Conservation (phyloP, 2,888 invertebrate species). For the Eilema depressum region DNA sequence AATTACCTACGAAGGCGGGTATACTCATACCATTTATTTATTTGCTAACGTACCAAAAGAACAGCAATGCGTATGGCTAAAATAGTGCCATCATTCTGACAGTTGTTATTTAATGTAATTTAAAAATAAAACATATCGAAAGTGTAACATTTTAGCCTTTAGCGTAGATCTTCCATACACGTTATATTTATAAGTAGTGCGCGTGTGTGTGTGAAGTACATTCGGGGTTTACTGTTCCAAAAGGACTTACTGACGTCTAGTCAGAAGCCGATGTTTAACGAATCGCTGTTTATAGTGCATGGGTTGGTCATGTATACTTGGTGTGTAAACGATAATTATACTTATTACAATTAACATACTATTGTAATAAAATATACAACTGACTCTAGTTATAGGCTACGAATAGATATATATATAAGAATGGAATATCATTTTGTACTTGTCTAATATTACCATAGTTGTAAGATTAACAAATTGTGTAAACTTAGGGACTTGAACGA, state of each 20-base stretch:
- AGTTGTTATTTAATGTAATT: slow-evolving; percentile 80
- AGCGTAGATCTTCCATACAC: slow-evolving; percentile 85
- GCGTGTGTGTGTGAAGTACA: slow-evolving; percentile 64
- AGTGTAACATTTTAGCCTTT: slow-evolving; percentile 84
- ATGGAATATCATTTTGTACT: slow-evolving; percentile 86
- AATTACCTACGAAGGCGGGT: too few species aligned
- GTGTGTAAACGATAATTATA: slow-evolving; percentile 71
- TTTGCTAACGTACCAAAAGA: slow-evolving; percentile 63
- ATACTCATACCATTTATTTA: slow-evolving; percentile 18
- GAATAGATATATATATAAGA: slow-evolving; percentile 79
- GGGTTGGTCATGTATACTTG: slow-evolving; percentile 69
- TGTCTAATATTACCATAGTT: slow-evolving; percentile 85
- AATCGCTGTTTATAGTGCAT: slow-evolving; percentile 65
- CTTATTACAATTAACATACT: slow-evolving; percentile 66
- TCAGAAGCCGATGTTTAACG: slow-evolving; percentile 47
- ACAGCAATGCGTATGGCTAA: slow-evolving; percentile 68
- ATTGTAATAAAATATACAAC: slow-evolving; percentile 81
- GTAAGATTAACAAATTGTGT: slow-evolving; percentile 85
- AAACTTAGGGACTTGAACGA: slow-evolving; percentile 81
- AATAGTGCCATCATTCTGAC: slow-evolving; percentile 80
- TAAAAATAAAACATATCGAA: slow-evolving; percentile 83
- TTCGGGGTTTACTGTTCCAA: slow-evolving; percentile 43
- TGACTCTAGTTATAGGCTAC: slow-evolving; percentile 84
- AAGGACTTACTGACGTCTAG: slow-evolving; percentile 11
- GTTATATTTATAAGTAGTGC: slow-evolving; percentile 70